Evolutionary conservation across 2,888 invertebrate species (phyloP).

Genomic region (Netelia melanura): DNA sequence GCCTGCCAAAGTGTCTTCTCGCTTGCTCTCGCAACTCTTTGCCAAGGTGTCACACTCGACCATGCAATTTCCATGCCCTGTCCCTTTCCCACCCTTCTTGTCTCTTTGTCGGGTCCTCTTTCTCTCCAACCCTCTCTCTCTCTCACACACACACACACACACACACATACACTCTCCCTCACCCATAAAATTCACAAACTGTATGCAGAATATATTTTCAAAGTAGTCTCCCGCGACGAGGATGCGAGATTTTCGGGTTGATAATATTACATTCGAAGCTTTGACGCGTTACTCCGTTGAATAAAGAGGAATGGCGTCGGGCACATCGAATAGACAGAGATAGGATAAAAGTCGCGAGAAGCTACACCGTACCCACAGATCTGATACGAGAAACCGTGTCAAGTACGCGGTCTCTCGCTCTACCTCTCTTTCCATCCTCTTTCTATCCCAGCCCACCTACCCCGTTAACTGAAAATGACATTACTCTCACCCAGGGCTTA

Average conservation of each 20-base stretch:
- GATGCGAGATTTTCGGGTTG: constrained; percentile 25
- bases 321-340: not conserved
- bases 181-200: constrained; percentile 52
- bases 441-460: not conserved
- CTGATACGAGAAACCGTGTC: too few species aligned
- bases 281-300: not conserved
- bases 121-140: not conserved
- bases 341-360: not conserved
- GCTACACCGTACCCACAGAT: not conserved
- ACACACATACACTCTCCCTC: not conserved
- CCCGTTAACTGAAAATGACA: constrained; percentile 32
- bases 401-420: not conserved
- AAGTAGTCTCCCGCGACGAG: constrained; percentile 9
- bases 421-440: constrained; percentile 8
- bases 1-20: constrained; percentile 8
- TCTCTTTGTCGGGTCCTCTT: not conserved
- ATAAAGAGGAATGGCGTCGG: not conserved
- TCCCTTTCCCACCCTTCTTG: not conserved
- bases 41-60: constrained; percentile 8
- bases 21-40: not conserved
- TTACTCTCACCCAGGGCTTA: constrained; percentile 23
- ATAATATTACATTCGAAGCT: constrained; percentile 32
- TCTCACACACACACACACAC: not conserved
- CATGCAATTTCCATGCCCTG: not conserved
- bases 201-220: constrained; percentile 52